A percentile compares a stretch with the other conserved stretches of the same genome.
These are phyloP conservation scores for Leucoptera coffeella DNA, from an alignment of 2,888 invertebrate genomes.

Conservation along the genomic window DNA sequence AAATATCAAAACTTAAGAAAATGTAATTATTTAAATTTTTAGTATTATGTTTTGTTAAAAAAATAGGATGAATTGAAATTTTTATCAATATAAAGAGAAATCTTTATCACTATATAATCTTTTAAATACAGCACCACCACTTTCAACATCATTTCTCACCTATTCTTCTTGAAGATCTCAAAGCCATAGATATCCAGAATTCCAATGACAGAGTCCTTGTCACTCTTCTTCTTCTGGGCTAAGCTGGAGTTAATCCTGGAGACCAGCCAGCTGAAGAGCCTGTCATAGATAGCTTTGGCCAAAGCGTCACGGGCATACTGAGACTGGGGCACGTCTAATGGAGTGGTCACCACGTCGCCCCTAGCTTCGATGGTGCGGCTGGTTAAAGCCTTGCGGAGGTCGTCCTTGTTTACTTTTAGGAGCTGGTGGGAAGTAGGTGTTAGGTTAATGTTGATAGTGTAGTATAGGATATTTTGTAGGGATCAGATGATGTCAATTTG, in stretches of 20 bases:
- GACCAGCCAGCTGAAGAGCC: slow-evolving; percentile 88
- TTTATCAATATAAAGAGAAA: too few species aligned
- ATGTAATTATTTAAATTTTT: too few species aligned
- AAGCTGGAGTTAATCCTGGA: slow-evolving; percentile 71
- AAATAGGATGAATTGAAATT: too few species aligned
- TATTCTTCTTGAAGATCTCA: slow-evolving; percentile 86
- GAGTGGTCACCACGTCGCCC: slow-evolving; percentile 76
- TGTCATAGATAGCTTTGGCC: slow-evolving; percentile 86
- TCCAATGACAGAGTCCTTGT: slow-evolving; percentile 70
- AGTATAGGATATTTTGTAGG: too few species aligned
- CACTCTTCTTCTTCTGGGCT: slow-evolving; percentile 49
- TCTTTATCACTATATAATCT: too few species aligned
- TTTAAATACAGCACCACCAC: too few species aligned
- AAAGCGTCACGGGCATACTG: slow-evolving; percentile 85
- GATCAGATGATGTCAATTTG: too few species aligned
- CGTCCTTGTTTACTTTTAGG: slow-evolving; percentile 61
- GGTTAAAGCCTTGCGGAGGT: slow-evolving; percentile 67
- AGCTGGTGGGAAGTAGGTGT: slow-evolving; percentile 41
- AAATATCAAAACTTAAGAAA: too few species aligned
- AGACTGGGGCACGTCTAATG: slow-evolving; percentile 73
- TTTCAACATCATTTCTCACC: too few species aligned
- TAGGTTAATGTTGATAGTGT: too few species aligned
- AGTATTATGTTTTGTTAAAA: too few species aligned
- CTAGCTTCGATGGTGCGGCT: slow-evolving; percentile 83
- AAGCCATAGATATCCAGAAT: slow-evolving; percentile 93